Conservation (phyloP, 2,888 invertebrate genomes). For the Nasonia oneida region DNA sequence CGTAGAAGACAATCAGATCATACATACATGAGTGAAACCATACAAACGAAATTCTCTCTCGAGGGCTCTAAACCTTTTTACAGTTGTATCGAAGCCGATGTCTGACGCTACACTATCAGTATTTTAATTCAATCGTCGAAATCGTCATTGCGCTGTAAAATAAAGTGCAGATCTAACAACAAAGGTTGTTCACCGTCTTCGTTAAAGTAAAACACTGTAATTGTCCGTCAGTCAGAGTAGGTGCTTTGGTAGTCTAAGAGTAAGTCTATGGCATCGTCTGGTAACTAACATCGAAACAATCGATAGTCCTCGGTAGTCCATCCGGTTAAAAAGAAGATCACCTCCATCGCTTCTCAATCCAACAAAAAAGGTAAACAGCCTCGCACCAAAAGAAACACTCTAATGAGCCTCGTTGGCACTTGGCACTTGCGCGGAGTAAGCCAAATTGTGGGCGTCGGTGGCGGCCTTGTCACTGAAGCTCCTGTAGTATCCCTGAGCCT, state of each 20-base stretch:
- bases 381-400: not conserved
- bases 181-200: not conserved
- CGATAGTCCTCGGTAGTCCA: not conserved
- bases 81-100: not conserved
- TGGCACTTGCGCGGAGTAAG: slow-evolving; percentile 85
- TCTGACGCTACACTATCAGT: not conserved
- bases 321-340: not conserved
- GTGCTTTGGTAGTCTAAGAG: not conserved
- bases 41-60: not conserved
- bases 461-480: slow-evolving; percentile 80
- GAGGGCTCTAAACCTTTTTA: slow-evolving; percentile 3
- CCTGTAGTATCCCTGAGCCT: slow-evolving; percentile 76
- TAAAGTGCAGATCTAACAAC: not conserved
- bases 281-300: not conserved
- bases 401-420: slow-evolving; percentile 55
- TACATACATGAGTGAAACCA: not conserved
- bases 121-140: not conserved
- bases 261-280: slow-evolving; percentile 11
- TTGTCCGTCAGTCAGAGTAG: not conserved
- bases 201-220: not conserved
- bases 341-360: not conserved
- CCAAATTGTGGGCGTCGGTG: slow-evolving; percentile 84
- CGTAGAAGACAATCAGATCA: not conserved
- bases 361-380: not conserved
- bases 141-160: not conserved